Conservation (phyloP, 2,888 invertebrate species). For the Hedychridium roseum region DNA sequence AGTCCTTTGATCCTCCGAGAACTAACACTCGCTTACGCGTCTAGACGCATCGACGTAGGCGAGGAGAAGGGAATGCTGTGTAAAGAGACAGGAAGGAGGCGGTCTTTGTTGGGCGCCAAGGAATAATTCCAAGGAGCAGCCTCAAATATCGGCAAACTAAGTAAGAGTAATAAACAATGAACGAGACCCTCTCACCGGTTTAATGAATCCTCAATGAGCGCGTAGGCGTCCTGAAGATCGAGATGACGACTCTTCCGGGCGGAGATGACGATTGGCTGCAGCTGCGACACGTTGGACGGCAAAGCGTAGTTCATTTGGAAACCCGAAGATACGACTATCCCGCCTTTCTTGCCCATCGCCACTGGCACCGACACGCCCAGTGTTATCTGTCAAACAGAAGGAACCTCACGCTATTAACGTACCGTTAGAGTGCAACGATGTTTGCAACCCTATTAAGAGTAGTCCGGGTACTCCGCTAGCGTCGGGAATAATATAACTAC, state of each 20-base stretch:
- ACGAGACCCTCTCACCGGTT: slow-evolving; percentile 45
- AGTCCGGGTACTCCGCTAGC: no score
- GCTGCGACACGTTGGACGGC: slow-evolving; percentile 56
- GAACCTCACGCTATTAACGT: no score
- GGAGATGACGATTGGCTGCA: slow-evolving; percentile 47
- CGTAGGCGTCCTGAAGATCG: slow-evolving; percentile 51
- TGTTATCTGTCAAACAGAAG: slow-evolving; percentile 45
- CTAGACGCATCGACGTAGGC: no score
- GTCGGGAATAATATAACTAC: no score
- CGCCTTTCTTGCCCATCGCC: slow-evolving; percentile 49
- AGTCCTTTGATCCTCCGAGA: slow-evolving; percentile 29
- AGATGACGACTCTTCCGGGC: slow-evolving; percentile 47
- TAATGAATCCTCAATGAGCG: slow-evolving; percentile 49
- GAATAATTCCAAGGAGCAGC: no score
- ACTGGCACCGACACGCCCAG: slow-evolving; percentile 53
- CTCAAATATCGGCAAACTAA: no score
- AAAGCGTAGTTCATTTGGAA: slow-evolving; percentile 59
- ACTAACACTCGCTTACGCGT: slow-evolving; percentile 16
- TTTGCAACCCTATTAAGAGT: no score
- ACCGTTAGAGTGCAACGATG: no score
- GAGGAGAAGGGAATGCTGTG: no score
- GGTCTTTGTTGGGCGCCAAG: no score
- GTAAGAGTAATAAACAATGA: neutral
- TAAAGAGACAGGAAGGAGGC: no score
- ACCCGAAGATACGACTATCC: slow-evolving; percentile 47